Base-by-base conservation (phyloP, 1,140 invertebrate species). In the Drosophila takahashii region DNA sequence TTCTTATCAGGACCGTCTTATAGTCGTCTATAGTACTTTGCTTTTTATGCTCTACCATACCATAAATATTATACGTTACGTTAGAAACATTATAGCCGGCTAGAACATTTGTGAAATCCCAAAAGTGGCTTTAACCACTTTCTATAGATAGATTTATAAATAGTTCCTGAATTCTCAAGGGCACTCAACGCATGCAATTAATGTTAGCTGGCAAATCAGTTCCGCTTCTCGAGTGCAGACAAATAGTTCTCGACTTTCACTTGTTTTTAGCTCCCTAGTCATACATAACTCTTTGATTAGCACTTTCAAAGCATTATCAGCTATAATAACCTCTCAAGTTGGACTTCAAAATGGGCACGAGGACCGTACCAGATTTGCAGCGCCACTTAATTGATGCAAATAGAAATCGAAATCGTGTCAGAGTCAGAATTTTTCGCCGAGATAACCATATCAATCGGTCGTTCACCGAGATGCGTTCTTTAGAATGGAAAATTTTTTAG, bases 401-500 rank as follows among this genome's bases (percentile, higher is more conserved):
- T 67, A 26, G 4, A 76, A 76, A 59, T 62, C 26, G n/a, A 56
- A 86, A 70, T 78, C 50, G 45, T 77, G 81, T 86, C 81, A 85
- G 54, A 81, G 78, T 78, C 81, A 64, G 54, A 86, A 44, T 66
- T 51, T 37, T 37, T 37, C 45, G n/a, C 4, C 27, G 52, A 74
- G 80, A 85, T 83, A 85, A 67, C 57, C 39, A 66, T 60, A 65
- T 51, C 36, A 29, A 39, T 47, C 37, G 36, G 53, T 53, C 15
- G n/a, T 47, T 69, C 51, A 37, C 44, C 48, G 36, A 75, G 41
- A 69, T 53, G 72, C 45, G 67, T 80, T 42, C 79, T 81, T 62
- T 52, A 16, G 61, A 62, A 58, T 86, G 83, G 83, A 86, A 86
- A 85, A 85, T 85, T 86, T 79, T 62, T 41, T 3, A 41, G 13